phyloP scores from a whole-genome alignment of 2,797 vertebrate genomes.

The Poeciliopsis gracilis region DNA sequence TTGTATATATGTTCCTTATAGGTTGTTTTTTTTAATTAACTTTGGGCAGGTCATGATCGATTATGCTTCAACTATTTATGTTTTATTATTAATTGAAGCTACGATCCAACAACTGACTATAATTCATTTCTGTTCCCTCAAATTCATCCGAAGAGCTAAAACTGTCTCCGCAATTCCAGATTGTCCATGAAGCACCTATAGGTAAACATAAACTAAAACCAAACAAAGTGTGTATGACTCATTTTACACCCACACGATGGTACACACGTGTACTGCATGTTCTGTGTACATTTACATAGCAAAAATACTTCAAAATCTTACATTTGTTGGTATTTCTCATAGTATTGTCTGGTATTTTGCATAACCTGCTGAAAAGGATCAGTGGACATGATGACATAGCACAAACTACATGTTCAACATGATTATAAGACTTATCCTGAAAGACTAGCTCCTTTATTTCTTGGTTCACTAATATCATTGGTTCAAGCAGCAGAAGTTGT shows the following conservation, averaged over 20 bases:
- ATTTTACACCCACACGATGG: not conserved
- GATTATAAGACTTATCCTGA: not conserved
- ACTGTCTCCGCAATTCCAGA: not conserved
- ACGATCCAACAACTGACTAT: not conserved
- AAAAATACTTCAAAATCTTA: not conserved
- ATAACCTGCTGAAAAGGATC: not conserved
- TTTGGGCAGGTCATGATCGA: no score
- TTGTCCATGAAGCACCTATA: no score
- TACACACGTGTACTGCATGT: not conserved
- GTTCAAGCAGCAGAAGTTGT: not conserved
- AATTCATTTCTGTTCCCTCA: not conserved
- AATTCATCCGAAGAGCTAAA: not conserved
- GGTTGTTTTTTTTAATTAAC: no score
- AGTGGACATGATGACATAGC: not conserved
- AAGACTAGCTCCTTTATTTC: not conserved
- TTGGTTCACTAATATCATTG: not conserved
- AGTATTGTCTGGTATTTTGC: conserved; percentile 17
- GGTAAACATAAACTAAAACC: no score
- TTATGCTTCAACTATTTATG: not conserved
- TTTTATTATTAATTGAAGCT: not conserved
- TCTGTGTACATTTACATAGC: not conserved
- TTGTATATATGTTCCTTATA: not conserved
- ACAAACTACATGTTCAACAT: not conserved
- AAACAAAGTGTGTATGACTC: not conserved
- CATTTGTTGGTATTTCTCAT: not conserved